These are phyloP conservation scores for Tenodera sinensis DNA, from an alignment of 2,888 invertebrate genomes.

Conservation along the genomic window DNA sequence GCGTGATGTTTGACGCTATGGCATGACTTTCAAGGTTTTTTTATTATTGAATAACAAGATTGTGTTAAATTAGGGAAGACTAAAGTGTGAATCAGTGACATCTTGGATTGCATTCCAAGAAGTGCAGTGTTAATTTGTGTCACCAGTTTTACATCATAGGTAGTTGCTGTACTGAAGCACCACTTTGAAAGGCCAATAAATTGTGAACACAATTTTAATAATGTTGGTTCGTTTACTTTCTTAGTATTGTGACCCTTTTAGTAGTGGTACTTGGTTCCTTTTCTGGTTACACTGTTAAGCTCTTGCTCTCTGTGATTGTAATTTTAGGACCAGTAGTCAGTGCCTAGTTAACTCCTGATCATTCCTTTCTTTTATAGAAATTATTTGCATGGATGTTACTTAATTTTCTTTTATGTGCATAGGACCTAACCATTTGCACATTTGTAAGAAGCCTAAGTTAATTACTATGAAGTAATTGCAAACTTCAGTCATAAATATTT, in stretches of 20 bases:
- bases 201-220: conserved; percentile 1
- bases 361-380: not conserved
- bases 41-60: not conserved
- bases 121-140: not conserved
- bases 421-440: too few species aligned
- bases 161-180: not conserved
- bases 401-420: not conserved
- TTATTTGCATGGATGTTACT: not conserved
- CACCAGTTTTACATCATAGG: not conserved
- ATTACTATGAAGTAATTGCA: too few species aligned
- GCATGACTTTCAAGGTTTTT: too few species aligned
- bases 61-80: not conserved
- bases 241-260: not conserved
- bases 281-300: too few species aligned
- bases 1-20: too few species aligned
- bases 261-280: too few species aligned
- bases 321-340: too few species aligned
- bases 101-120: not conserved
- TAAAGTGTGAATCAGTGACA: not conserved
- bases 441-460: too few species aligned
- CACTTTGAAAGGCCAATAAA: not conserved
- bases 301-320: not conserved
- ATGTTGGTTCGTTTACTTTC: not conserved
- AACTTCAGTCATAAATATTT: not conserved
- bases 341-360: not conserved